Conservation (phyloP, 2,797 vertebrate genomes). For the Falco peregrinus region DNA sequence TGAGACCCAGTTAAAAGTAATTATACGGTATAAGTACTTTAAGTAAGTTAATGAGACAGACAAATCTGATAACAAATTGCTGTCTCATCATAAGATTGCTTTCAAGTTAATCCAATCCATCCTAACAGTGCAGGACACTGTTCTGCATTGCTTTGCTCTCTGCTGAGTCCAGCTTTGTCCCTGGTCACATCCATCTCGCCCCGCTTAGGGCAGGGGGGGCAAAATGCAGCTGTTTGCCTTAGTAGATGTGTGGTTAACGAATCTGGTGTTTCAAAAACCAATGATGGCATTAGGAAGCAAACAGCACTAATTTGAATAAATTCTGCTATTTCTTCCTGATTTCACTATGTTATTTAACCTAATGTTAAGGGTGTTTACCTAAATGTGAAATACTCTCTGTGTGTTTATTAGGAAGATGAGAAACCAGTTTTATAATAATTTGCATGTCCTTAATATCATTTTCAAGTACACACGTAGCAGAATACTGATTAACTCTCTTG, state of each 20-base stretch:
- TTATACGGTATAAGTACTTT: constrained; percentile 17
- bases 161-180: not conserved
- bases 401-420: not conserved
- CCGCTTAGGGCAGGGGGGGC: not conserved
- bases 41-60: constrained; percentile 31
- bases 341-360: not conserved
- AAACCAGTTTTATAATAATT: not conserved
- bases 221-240: not conserved
- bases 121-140: not conserved
- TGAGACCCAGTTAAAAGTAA: constrained; percentile 36
- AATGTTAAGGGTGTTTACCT: not conserved
- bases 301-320: not conserved
- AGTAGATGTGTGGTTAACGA: not conserved
- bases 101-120: not conserved
- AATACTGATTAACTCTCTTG: not conserved
- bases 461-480: not conserved
- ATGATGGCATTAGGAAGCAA: not conserved
- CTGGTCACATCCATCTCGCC: not conserved
- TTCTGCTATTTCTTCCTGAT: not conserved
- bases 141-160: not conserved
- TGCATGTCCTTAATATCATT: not conserved
- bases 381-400: not conserved
- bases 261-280: not conserved
- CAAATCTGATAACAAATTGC: not conserved
- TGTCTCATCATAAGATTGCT: not conserved